Conservation (phyloP, 1,140 invertebrate species). For the Helicoverpa armigera region DNA sequence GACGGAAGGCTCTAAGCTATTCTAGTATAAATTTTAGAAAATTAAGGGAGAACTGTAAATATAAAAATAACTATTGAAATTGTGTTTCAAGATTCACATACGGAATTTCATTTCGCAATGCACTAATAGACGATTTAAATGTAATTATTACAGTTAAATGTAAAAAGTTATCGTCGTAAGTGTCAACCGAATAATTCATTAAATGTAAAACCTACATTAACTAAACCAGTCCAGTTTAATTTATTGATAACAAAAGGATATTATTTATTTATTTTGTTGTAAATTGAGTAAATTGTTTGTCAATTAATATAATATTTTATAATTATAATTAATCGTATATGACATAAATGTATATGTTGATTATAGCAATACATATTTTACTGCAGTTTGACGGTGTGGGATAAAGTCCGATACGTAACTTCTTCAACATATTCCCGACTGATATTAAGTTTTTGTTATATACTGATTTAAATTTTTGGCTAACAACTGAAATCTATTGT, state of each 20-base stretch:
- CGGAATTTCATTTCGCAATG: constrained; percentile 47
- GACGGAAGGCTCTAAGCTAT: constrained; percentile 60
- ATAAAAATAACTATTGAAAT: constrained; percentile 23
- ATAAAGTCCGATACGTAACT: too few species aligned
- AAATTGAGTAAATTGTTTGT: constrained; percentile 18
- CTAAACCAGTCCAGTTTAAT: constrained; percentile 42
- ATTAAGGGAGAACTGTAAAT: constrained; percentile 31
- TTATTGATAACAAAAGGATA: neutral
- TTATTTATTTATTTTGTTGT: neutral
- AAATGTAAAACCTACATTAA: constrained; percentile 10
- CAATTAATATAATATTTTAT: constrained; percentile 28
- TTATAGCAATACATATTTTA: neutral
- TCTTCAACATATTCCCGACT: too few species aligned
- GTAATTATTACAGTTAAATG: constrained; percentile 43
- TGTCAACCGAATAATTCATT: constrained; percentile 15
- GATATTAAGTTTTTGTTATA: too few species aligned
- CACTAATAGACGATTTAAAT: constrained; percentile 45
- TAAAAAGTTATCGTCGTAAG: constrained; percentile 27
- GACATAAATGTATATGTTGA: neutral
- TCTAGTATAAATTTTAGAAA: constrained; percentile 18
- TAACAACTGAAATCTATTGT: too few species aligned
- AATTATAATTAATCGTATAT: neutral
- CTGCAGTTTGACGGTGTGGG: too few species aligned
- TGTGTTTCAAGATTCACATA: constrained; percentile 39
- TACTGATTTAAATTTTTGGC: too few species aligned